Base-by-base conservation (phyloP, 2,888 invertebrate species). In the Autographa gamma region DNA sequence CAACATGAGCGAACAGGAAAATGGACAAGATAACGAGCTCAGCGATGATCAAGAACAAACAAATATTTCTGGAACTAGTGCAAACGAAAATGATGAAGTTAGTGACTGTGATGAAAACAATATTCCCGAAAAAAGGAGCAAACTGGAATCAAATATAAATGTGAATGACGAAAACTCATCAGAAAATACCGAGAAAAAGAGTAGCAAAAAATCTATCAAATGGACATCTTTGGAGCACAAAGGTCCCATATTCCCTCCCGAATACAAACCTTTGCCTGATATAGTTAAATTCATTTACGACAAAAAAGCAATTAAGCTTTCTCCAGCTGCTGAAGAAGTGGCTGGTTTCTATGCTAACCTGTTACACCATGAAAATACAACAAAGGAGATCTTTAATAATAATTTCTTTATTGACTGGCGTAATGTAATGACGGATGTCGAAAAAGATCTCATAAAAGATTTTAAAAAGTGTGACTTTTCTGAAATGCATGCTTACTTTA, bases 391-490 rank as follows among this genome's bases (percentile, higher is more conserved):
- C 63, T 99, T 99, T 94, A 99, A 99, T 91, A 97, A 96, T 54
- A 99, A 99, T 92, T 99, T 99, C 95, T 98, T 99, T 91, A 97
- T 97, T 87, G 99, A 99, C 90, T 99, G 99, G 98, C 97, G 98
- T 76, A 98, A 98, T 94, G 97, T 97, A 2, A 99, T 99, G 99
- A 98, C 97, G 0, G 95, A 97, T 7, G 97, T 97, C 73, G 99
- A 99, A 93, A 96, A 97, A 75, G 97, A 97, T 76, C 96, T 96
- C 61, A 99, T 99, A 60, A 98, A 97, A 69, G 98, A 99, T 93
- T 96, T 99, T 77, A 96, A 96, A 54, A 99, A 99, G 90, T 99
- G 99, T 94, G 98, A 99, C 95, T 99, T 99, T 91, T 97, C 97
- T 81, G 97, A 98, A 85, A 98, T 99, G 96, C 97, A 97, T 86